Evolutionary conservation across 2,797 vertebrate species (phyloP), one percentile per base, ranked within the genome.

Genomic region (Bradypus variegatus): DNA sequence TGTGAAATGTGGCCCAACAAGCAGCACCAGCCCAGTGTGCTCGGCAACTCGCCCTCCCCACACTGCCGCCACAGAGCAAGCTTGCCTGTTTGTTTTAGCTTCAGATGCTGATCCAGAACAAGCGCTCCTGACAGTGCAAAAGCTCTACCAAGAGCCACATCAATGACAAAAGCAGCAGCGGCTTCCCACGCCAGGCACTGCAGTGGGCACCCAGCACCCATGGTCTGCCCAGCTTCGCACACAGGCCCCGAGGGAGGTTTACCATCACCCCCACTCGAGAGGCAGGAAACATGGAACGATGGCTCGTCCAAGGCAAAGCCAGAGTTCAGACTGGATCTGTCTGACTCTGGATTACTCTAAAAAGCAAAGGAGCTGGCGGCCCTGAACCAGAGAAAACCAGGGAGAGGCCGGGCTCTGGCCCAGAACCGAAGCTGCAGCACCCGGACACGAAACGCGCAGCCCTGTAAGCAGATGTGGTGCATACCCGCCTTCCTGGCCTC

Each of bases 21-120:
- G 60, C 69, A 5, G 2, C 29, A 0, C 0, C 0, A 36, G 45
- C 25, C 29, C 13, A 13, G 64, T 5, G 29, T 14, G 12, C n/a
- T 13, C 13, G 16, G 67, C n/a, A 36, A 8, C 33, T 5, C 8
- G 33, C 33, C 31, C 29, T 33, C 65, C 65, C 65, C 62, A 7
- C 8, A 1, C 62, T 8, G 2, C 12, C 14, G 25, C 0, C 0
- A n/a, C 5, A 5, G 21, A 16, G 29, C 1, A 1, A 1, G 45
- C 70, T 13, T 19, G 10, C 19, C 33, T 67, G 53, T 53, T 45
- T 33, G 36, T 50, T 88, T n/a, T 5, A n/a, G 65, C 58, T 60
- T 72, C 27, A 41, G 12, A 12, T 4, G 14, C 50, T 41, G 10
- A 41, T 16, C 41, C 23, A 15, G 50, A 87, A 36, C 19, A 4